Conservation (phyloP, 2,888 invertebrate genomes). For the Andrena marginata region DNA sequence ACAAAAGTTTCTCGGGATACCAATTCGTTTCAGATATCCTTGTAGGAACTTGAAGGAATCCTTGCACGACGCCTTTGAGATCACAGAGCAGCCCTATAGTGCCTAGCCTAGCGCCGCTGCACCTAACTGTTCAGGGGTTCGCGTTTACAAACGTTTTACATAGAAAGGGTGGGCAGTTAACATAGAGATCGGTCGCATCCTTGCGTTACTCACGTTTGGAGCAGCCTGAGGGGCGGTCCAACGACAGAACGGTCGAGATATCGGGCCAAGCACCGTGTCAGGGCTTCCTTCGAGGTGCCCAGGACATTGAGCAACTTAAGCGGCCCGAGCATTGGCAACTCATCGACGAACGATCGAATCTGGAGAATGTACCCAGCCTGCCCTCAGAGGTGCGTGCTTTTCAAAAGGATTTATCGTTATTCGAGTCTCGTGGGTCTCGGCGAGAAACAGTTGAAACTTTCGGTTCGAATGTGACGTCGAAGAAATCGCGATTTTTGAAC, state of each 20-base stretch:
- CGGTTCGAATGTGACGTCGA: too few relatives aligned
- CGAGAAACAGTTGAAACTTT: too few relatives aligned
- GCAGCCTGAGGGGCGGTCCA: conserved; percentile 24
- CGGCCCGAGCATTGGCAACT: conserved; percentile 40
- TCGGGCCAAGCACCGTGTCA: conserved; percentile 23
- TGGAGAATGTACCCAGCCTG: conserved; percentile 12
- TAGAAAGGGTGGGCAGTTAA: background rate
- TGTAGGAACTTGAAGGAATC: background rate
- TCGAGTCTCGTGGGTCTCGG: background rate
- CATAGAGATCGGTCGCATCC: conserved; percentile 6
- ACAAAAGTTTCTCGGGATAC: too few relatives aligned
- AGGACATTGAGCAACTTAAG: conserved; percentile 44
- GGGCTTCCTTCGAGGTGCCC: conserved; percentile 30
- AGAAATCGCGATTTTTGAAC: too few relatives aligned
- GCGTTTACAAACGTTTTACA: background rate
- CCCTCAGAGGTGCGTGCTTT: conserved; percentile 13
- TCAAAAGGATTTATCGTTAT: conserved; percentile 38
- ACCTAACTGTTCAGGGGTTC: too few relatives aligned
- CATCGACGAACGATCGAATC: conserved; percentile 9
- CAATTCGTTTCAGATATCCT: background rate
- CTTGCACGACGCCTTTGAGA: background rate
- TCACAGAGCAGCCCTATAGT: too few relatives aligned
- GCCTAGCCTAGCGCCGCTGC: too few relatives aligned
- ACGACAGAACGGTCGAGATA: conserved; percentile 19
- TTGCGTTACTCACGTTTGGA: conserved; percentile 57